A percentile compares a stretch with the other conserved stretches of the same genome.
These are phyloP conservation scores for Galaxias olidus DNA, from an alignment of 2,797 vertebrate species.

Conservation along the genomic window DNA sequence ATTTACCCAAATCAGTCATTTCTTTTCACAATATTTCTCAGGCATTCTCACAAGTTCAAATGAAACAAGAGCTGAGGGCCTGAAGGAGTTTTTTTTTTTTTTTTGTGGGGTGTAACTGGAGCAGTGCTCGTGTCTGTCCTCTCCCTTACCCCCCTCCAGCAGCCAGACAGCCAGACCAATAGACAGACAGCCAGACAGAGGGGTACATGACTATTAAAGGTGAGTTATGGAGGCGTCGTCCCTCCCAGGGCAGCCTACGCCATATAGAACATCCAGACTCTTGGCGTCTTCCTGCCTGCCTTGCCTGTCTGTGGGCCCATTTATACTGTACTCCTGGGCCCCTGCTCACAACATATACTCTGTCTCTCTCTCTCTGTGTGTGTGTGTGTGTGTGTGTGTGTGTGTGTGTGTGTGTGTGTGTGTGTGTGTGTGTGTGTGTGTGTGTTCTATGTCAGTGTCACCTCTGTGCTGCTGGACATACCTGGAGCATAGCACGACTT, in stretches of 20 bases:
- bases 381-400: constrained; percentile 12
- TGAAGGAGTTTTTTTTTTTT: no score
- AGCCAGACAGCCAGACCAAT: background rate
- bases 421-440: constrained; percentile 37
- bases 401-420: constrained; percentile 39
- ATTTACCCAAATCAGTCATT: no score
- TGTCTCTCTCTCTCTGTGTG: no score
- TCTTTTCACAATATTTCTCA: constrained; percentile 1
- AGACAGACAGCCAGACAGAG: constrained; percentile 12
- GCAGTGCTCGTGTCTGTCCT: background rate
- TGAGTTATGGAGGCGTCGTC: constrained; percentile 21
- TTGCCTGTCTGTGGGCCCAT: constrained; percentile 52
- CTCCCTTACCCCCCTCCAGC: background rate
- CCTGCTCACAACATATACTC: constrained; percentile 35
- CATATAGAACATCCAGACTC: constrained; percentile 28
- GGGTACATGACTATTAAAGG: constrained; percentile 12
- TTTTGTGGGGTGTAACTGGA: background rate
- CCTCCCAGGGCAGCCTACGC: constrained; percentile 14
- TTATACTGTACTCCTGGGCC: constrained; percentile 33
- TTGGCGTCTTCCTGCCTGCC: constrained; percentile 53
- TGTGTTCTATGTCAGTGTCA: constrained; percentile 47
- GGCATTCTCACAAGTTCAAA: background rate
- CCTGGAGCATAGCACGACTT: constrained; percentile 28
- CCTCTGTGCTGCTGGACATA: constrained; percentile 26
- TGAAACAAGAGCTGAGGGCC: background rate